Conservation (phyloP, 2,113 vertebrate species). For the Protomyctophum bolini region DNA sequence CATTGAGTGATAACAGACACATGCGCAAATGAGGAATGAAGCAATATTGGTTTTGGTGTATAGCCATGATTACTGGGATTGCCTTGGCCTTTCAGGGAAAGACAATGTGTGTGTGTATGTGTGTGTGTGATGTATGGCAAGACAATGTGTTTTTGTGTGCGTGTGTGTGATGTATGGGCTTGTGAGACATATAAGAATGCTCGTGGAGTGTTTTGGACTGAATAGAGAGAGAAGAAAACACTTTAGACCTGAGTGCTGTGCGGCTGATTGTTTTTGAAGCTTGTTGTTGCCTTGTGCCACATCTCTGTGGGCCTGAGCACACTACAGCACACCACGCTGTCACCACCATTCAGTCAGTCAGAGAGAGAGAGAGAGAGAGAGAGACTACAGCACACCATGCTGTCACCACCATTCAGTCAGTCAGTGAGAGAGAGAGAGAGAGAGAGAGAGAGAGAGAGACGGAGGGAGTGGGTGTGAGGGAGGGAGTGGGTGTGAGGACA, state of each 20-base stretch:
- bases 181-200: neutral
- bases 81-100: slow-evolving; percentile 1
- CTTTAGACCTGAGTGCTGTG: slow-evolving; percentile 37
- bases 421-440: neutral
- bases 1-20: no score
- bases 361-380: slow-evolving; percentile 2
- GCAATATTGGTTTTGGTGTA: neutral
- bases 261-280: slow-evolving; percentile 59
- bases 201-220: neutral
- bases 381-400: slow-evolving; percentile 21
- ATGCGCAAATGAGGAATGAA: neutral
- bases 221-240: neutral
- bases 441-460: slow-evolving; percentile 1
- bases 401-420: slow-evolving; percentile 65
- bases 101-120: neutral
- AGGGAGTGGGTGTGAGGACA: neutral
- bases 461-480: neutral
- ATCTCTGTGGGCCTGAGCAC: slow-evolving; percentile 54
- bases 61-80: neutral
- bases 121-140: no score
- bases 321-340: slow-evolving; percentile 44
- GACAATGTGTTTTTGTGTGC: no score
- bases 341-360: slow-evolving; percentile 58
- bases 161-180: slow-evolving; percentile 8
- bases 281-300: slow-evolving; percentile 53